A percentile compares a stretch with the other conserved stretches of the same genome.
These are phyloP conservation scores for Tenebrio molitor DNA, from an alignment of 1,140 invertebrate genomes.

Conservation along the genomic window DNA sequence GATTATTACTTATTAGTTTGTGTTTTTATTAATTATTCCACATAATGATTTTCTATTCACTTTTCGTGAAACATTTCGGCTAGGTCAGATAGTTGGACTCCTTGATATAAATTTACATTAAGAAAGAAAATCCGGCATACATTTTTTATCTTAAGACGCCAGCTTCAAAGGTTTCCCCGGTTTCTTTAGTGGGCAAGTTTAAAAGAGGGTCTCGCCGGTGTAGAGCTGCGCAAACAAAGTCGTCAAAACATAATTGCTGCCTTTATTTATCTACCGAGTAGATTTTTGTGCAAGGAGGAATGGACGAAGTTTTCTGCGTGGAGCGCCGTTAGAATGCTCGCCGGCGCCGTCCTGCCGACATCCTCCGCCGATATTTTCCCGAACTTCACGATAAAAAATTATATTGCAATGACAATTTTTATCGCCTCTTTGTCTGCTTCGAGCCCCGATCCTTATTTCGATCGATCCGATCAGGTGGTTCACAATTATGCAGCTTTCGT, in stretches of 20 bases:
- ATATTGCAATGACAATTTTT: constrained; percentile 33
- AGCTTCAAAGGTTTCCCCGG: constrained; percentile 20
- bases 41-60: too few species aligned
- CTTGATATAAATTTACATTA: constrained; percentile 22
- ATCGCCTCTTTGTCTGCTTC: constrained; percentile 12
- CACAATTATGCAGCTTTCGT: constrained; percentile 5
- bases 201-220: not conserved
- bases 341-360: constrained; percentile 24
- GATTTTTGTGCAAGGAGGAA: constrained; percentile 1
- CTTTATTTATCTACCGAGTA: constrained; percentile 14
- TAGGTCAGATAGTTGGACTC: not conserved
- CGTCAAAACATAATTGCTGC: constrained; percentile 31
- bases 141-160: constrained; percentile 1
- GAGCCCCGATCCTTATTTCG: too few species aligned
- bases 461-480: too few species aligned
- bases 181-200: not conserved
- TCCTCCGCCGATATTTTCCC: constrained; percentile 20
- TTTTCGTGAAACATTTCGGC: not conserved
- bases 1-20: too few species aligned
- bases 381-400: constrained; percentile 19
- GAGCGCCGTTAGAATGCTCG: constrained; percentile 23
- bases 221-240: constrained; percentile 18
- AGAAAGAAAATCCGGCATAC: not conserved
- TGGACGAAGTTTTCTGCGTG: constrained; percentile 18
- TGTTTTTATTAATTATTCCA: too few species aligned